phyloP scores from a whole-genome alignment of 2,888 invertebrate species.

The Serrognathus titanus region DNA sequence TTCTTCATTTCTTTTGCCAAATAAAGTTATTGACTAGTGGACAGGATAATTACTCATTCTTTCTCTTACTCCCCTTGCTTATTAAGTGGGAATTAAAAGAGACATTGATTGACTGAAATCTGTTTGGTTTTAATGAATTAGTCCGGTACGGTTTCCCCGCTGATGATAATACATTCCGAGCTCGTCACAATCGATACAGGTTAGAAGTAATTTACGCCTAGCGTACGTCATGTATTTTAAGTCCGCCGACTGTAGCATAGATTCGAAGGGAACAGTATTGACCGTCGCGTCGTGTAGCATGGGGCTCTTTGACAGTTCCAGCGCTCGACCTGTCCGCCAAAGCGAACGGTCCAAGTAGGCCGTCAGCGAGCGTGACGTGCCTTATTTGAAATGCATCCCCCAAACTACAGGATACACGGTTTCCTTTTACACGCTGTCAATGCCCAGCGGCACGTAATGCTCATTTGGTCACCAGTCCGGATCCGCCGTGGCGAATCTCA shows the following conservation, averaged over 20 bases:
- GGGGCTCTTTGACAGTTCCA: constrained; percentile 1
- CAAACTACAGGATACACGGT: constrained; percentile 40
- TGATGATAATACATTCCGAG: background rate
- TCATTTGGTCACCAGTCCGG: constrained; percentile 36
- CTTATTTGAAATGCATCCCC: constrained; percentile 42
- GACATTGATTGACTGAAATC: too few species aligned
- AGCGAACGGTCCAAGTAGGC: constrained; percentile 26
- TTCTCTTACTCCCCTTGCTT: too few species aligned
- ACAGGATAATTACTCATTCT: too few species aligned
- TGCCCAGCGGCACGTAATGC: constrained; percentile 41
- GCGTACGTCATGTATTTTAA: constrained; percentile 1
- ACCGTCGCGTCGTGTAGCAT: background rate
- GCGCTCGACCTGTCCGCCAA: constrained; percentile 2
- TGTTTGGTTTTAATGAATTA: too few species aligned
- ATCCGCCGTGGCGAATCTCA: constrained; percentile 18
- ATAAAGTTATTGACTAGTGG: too few species aligned
- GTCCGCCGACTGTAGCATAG: background rate
- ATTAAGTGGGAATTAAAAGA: too few species aligned
- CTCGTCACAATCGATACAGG: background rate
- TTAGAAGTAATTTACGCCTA: constrained; percentile 1
- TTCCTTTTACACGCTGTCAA: constrained; percentile 42
- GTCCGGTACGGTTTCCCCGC: too few species aligned
- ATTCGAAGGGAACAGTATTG: constrained; percentile 1
- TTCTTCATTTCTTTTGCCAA: too few species aligned
- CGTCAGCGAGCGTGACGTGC: constrained; percentile 35